Conservation (phyloP, 2,113 vertebrate species). For the Callospermophilus lateralis region DNA sequence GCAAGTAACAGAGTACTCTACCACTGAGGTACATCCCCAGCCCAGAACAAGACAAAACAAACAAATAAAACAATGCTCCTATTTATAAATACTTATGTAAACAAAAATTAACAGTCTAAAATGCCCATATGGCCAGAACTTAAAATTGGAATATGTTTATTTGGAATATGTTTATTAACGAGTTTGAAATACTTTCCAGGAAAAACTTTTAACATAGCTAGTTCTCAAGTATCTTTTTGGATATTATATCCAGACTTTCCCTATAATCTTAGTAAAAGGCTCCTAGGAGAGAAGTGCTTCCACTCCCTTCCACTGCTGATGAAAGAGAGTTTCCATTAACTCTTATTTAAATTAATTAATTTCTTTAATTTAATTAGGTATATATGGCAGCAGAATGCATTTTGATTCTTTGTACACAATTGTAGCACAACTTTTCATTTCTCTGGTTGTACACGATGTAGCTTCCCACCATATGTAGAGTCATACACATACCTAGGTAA, state of each 20-base stretch:
- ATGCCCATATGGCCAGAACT: neutral
- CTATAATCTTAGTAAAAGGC: neutral
- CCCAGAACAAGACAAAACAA: too few species aligned
- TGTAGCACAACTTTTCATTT: too few species aligned
- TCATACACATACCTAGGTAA: too few species aligned
- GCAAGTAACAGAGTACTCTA: too few species aligned
- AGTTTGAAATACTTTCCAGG: constrained; percentile 11
- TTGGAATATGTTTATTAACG: neutral
- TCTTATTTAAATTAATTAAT: too few species aligned
- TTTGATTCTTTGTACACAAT: too few species aligned
- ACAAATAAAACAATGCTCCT: neutral
- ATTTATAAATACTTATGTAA: neutral
- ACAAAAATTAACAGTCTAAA: neutral
- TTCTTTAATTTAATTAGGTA: too few species aligned
- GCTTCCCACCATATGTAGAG: too few species aligned
- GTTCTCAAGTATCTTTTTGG: neutral
- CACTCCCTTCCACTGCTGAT: neutral
- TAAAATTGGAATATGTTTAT: neutral
- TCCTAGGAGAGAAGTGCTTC: neutral
- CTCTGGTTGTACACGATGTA: too few species aligned
- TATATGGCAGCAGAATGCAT: too few species aligned
- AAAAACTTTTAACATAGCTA: neutral
- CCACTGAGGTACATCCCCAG: too few species aligned
- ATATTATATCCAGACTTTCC: neutral
- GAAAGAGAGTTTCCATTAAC: neutral